Evolutionary conservation across 2,888 invertebrate species (phyloP).

Genomic region (Temnothorax ravouxi): DNA sequence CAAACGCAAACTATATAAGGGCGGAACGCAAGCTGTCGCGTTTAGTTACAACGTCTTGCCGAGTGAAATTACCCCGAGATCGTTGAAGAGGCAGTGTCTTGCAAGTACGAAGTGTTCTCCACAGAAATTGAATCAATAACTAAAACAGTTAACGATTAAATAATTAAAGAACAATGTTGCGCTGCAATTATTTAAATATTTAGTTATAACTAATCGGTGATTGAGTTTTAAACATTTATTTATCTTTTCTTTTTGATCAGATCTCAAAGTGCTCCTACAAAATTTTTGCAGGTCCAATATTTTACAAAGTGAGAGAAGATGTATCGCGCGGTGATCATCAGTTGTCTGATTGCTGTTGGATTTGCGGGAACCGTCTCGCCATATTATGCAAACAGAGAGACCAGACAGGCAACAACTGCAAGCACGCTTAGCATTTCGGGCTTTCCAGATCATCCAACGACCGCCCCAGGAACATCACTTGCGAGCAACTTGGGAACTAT

Average conservation of each 20-base stretch:
- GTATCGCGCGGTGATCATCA: not conserved
- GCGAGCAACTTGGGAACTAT: too few species aligned
- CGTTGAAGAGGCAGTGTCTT: not conserved
- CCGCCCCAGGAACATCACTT: too few species aligned
- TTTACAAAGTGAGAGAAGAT: slow-evolving; percentile 1
- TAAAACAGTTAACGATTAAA: not conserved
- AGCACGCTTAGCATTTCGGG: too few species aligned
- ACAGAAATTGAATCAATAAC: not conserved
- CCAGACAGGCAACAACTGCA: not conserved
- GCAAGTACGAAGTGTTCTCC: not conserved
- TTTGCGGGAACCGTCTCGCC: not conserved
- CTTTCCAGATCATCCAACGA: too few species aligned
- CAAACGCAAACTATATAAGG: slow-evolving; percentile 7
- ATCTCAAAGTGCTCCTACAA: not conserved
- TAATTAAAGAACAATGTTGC: not conserved
- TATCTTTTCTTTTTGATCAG: not conserved
- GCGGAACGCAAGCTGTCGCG: not conserved
- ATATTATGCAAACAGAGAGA: not conserved
- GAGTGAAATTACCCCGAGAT: not conserved
- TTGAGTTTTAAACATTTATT: too few species aligned
- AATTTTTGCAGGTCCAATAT: not conserved
- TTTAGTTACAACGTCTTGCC: slow-evolving; percentile 5
- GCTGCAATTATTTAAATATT: not conserved
- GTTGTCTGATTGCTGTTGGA: not conserved
- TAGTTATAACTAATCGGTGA: not conserved